Conservation (phyloP, 2,888 invertebrate genomes). For the Drosophila kanekoi region DNA sequence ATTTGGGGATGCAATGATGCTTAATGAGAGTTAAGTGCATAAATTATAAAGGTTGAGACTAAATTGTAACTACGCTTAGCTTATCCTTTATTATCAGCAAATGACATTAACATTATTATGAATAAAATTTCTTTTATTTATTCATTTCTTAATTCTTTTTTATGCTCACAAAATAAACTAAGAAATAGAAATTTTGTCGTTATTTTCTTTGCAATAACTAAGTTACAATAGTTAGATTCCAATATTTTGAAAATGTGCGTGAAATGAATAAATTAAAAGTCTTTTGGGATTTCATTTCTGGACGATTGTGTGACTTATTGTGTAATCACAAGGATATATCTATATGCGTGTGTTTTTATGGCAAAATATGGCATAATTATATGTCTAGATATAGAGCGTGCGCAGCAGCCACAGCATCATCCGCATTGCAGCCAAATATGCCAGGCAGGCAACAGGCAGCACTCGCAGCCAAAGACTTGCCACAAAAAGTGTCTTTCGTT, state of each 20-base stretch:
- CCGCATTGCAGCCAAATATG: conserved; percentile 52
- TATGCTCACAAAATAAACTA: too few species aligned
- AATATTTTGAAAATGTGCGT: neutral
- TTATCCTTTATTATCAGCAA: too few species aligned
- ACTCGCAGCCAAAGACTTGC: conserved; percentile 20
- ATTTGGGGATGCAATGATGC: conserved; percentile 45
- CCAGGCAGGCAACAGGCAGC: conserved; percentile 36
- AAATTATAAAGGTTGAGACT: neutral
- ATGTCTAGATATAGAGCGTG: conserved; percentile 49
- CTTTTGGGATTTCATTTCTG: neutral
- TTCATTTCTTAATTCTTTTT: too few species aligned
- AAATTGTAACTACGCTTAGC: too few species aligned
- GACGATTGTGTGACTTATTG: conserved; percentile 15
- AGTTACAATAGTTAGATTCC: neutral
- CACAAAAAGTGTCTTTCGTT: conserved; percentile 11
- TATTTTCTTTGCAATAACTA: too few species aligned
- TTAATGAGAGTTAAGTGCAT: conserved; percentile 16
- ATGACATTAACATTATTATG: too few species aligned
- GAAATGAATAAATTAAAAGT: neutral
- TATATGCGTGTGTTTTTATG: conserved; percentile 17
- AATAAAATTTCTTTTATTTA: too few species aligned
- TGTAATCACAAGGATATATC: conserved; percentile 33
- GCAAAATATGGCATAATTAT: conserved; percentile 31
- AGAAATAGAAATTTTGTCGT: too few species aligned
- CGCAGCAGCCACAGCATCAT: conserved; percentile 55